A percentile compares a stretch with the other conserved stretches of the same genome.
phyloP scores from a whole-genome alignment of 2,113 vertebrate species.

The Protobothrops flavoviridis region DNA sequence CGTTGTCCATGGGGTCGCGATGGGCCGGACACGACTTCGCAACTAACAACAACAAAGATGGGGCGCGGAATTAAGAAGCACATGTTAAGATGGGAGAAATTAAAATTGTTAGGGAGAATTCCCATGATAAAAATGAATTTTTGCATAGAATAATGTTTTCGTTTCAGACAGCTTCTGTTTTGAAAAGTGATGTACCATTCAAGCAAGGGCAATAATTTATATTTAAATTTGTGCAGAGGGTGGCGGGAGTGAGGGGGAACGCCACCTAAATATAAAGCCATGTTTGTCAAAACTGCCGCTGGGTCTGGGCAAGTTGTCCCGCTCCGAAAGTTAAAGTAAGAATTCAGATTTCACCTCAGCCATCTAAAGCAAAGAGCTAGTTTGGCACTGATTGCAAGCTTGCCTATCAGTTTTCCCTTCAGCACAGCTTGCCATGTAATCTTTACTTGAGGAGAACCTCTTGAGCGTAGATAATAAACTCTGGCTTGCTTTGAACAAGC shows the following conservation, averaged over 20 bases:
- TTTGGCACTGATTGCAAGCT: not conserved
- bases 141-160: not conserved
- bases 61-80: not conserved
- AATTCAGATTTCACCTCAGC: not conserved
- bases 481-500: not conserved
- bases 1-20: too few relatives aligned
- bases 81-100: not conserved
- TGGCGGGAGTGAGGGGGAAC: too few relatives aligned
- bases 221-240: not conserved
- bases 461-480: not conserved
- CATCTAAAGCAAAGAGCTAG: not conserved
- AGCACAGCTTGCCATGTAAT: not conserved
- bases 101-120: not conserved
- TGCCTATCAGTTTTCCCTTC: not conserved
- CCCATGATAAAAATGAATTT: not conserved
- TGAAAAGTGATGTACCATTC: not conserved
- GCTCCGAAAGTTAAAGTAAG: not conserved
- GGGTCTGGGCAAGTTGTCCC: not conserved
- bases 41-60: not conserved
- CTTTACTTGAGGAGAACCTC: not conserved
- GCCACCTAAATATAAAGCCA: not conserved
- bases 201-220: not conserved
- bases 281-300: not conserved
- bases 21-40: too few relatives aligned
- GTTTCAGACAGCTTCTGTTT: not conserved